Percentiles rank a stretch among this genome's conserved stretches.
Evolutionary conservation across 2,113 vertebrate genomes (phyloP).

Genomic region (Prunella himalayana): DNA sequence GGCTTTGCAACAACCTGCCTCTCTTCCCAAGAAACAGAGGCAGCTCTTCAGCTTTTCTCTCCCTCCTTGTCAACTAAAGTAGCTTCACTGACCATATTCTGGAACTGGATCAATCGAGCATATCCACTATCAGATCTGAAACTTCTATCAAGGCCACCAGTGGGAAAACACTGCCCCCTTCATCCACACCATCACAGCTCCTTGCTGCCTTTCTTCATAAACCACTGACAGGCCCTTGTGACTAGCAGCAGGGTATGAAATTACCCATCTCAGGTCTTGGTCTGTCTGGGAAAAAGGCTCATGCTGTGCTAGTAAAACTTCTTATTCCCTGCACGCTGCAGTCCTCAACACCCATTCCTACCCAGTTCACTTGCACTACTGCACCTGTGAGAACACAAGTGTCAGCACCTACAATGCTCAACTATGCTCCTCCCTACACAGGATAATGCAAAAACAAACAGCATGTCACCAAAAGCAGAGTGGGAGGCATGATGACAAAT

Average conservation of each 20-base stretch:
- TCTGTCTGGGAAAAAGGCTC: background rate
- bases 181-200: rapidly evolving
- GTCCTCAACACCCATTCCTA: background rate
- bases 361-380: background rate
- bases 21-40: background rate
- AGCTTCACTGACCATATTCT: background rate
- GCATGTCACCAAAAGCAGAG: background rate
- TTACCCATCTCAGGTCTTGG: background rate
- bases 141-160: background rate
- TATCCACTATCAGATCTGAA: background rate
- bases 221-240: background rate
- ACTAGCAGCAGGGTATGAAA: background rate
- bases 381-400: background rate
- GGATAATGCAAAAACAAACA: background rate
- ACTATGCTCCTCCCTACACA: no score
- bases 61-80: background rate
- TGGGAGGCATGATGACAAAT: background rate
- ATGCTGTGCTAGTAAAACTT: background rate
- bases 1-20: background rate
- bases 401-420: background rate
- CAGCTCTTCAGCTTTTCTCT: background rate
- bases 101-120: background rate
- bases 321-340: background rate
- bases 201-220: background rate
- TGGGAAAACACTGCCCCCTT: background rate